A percentile compares a stretch with the other conserved stretches of the same genome.
Conservation (phyloP, 2,113 vertebrate genomes). For the Baryphthengus martii region DNA sequence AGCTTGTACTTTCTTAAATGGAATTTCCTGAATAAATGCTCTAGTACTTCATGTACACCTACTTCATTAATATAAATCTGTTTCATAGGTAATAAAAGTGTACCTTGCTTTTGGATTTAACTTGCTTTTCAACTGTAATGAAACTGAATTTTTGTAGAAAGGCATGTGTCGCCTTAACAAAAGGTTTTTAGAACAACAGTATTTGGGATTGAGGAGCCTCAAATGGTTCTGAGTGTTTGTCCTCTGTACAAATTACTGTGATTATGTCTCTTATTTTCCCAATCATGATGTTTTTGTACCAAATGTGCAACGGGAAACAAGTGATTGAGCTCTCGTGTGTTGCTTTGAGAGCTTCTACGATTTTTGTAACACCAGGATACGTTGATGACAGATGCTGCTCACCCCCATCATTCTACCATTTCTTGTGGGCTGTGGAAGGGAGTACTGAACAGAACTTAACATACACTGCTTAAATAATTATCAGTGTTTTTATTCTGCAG, state of each 20-base stretch:
- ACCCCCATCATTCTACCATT: neutral
- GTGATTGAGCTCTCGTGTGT: neutral
- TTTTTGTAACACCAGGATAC: neutral
- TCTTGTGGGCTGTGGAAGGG: neutral
- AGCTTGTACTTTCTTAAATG: neutral
- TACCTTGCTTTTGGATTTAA: neutral
- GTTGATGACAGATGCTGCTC: neutral
- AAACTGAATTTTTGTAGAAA: neutral
- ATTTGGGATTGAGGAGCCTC: neutral
- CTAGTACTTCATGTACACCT: neutral
- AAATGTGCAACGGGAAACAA: neutral
- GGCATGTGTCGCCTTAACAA: neutral
- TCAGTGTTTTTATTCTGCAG: neutral
- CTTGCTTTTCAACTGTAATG: neutral
- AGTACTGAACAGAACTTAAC: neutral
- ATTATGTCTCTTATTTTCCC: neutral
- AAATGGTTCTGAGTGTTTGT: neutral
- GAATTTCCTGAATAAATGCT: neutral
- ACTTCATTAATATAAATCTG: neutral
- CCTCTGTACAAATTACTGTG: neutral
- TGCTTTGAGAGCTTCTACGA: neutral
- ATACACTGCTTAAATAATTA: neutral
- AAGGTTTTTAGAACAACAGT: neutral
- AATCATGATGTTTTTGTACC: neutral
- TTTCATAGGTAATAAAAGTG: neutral